Evolutionary conservation across 2,888 invertebrate genomes (phyloP).

Genomic region (Pyrrhosoma nymphula): DNA sequence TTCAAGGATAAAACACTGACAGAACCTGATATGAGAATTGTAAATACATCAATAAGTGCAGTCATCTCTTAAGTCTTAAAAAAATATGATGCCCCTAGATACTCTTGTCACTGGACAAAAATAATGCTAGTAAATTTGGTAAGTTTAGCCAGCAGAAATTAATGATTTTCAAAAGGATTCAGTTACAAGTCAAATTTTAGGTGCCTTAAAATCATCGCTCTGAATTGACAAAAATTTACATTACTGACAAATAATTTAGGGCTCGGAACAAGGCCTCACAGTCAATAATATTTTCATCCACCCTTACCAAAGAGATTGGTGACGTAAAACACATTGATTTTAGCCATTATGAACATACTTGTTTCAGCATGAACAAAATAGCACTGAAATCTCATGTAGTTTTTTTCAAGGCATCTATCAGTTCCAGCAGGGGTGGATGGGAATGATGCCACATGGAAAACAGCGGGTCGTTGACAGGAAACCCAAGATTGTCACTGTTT

Average conservation of each 20-base stretch:
- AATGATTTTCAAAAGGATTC: neutral
- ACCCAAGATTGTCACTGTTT: conserved; percentile 96
- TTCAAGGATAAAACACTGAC: neutral
- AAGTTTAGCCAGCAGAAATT: neutral
- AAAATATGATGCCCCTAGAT: neutral
- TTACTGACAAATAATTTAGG: neutral
- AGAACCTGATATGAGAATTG: neutral
- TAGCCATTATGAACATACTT: neutral
- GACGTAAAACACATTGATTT: neutral
- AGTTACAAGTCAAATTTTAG: neutral
- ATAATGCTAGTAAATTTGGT: neutral
- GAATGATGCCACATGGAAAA: conserved; percentile 98
- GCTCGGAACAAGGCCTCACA: neutral
- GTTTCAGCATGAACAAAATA: neutral
- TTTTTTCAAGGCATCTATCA: conserved; percentile 84
- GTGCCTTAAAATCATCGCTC: neutral
- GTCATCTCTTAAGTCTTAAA: neutral
- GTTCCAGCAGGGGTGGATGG: conserved; percentile 97
- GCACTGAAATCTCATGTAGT: neutral
- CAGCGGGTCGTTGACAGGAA: conserved; percentile 95
- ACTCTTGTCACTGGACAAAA: too few species aligned
- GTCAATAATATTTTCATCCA: neutral
- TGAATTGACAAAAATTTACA: neutral
- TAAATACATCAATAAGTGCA: neutral
- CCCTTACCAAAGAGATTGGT: neutral